These are phyloP conservation scores for Pterocles burchelli DNA, from an alignment of 2,113 vertebrate genomes.

Conservation along the genomic window DNA sequence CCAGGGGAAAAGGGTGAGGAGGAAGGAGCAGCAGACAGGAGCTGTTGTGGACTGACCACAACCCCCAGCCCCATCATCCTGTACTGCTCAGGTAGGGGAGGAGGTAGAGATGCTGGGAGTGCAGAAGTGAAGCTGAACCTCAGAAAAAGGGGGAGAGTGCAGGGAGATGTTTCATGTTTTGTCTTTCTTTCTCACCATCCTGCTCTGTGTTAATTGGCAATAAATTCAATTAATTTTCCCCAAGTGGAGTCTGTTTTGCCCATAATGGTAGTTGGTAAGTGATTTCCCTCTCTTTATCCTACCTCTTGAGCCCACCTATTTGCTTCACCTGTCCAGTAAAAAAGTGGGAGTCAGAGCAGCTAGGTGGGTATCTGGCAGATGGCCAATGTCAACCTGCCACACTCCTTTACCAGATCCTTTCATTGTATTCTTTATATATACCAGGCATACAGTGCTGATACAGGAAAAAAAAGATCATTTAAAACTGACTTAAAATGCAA, in stretches of 20 bases:
- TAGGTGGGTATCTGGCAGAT: not conserved
- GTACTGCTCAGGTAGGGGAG: accelerated
- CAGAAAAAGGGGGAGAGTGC: not conserved
- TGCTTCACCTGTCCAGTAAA: not conserved
- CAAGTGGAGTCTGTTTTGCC: not conserved
- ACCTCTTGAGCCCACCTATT: not conserved
- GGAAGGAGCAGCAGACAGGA: not conserved
- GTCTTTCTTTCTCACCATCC: not conserved
- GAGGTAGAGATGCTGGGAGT: not conserved
- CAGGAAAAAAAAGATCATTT: not conserved
- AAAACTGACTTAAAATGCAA: not conserved
- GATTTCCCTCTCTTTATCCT: too few relatives aligned
- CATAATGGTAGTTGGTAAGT: not conserved
- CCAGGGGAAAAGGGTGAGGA: not conserved
- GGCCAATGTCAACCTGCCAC: not conserved
- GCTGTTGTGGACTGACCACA: not conserved
- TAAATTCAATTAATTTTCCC: not conserved
- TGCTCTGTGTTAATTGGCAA: not conserved
- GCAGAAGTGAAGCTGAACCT: not conserved
- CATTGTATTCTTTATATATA: not conserved
- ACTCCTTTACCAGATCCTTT: not conserved
- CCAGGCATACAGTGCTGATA: not conserved
- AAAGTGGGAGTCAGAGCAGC: not conserved
- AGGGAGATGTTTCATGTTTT: not conserved
- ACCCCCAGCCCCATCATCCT: not conserved